These are phyloP conservation scores for Homarus americanus DNA, from an alignment of 1,140 invertebrate genomes.

Conservation along the genomic window DNA sequence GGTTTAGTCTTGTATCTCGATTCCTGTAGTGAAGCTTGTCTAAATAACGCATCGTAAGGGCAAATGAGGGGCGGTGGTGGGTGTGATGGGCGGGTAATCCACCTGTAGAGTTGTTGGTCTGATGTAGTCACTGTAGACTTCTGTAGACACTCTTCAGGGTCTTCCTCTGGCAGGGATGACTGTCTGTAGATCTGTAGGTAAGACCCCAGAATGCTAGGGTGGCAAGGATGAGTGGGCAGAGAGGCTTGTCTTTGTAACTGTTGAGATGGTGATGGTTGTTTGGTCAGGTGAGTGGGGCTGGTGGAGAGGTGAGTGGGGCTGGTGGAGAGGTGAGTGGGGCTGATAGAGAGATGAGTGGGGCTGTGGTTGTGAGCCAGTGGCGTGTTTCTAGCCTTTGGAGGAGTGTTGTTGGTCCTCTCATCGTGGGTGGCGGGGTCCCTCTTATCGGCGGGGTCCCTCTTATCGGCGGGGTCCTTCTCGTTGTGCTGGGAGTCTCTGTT, in stretches of 20 bases:
- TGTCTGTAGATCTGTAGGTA: conserved; percentile 51
- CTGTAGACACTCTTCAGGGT: neutral
- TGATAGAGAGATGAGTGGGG: neutral
- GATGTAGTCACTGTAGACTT: neutral
- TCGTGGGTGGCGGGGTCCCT: no score
- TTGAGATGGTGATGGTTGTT: neutral
- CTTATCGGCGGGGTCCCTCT: no score
- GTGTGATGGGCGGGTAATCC: conserved; percentile 24
- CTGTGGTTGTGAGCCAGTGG: neutral
- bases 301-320: no score
- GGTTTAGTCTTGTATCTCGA: conserved; percentile 30
- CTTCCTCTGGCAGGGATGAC: conserved; percentile 40
- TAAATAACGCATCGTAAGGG: conserved; percentile 37
- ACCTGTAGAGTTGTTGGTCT: conserved; percentile 44
- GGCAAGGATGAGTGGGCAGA: conserved; percentile 36
- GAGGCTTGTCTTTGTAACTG: conserved; percentile 39
- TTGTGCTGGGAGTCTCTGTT: conserved; percentile 20
- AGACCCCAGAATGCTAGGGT: conserved; percentile 40
- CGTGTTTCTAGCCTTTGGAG: no score
- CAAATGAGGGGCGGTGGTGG: conserved; percentile 41
- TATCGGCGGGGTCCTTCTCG: no score
- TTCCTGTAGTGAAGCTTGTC: conserved; percentile 38
- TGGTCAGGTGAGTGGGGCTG: neutral
- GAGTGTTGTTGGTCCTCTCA: no score
- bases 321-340: no score